These are phyloP conservation scores for Labeo rohita DNA, from an alignment of 2,113 vertebrate species.

Conservation along the genomic window DNA sequence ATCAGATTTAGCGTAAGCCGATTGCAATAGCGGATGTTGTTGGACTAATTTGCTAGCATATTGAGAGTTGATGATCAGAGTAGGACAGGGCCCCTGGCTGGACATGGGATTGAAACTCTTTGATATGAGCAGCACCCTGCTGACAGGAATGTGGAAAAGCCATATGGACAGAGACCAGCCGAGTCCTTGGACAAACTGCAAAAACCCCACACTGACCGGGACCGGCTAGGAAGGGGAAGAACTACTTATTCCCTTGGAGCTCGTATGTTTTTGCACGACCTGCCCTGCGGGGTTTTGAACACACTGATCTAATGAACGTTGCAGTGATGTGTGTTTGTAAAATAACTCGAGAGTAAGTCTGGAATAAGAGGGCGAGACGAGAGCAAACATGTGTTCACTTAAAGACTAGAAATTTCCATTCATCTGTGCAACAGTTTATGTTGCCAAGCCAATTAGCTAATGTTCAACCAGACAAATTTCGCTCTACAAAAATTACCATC, in stretches of 20 bases:
- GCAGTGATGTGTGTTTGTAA: slow-evolving; percentile 32
- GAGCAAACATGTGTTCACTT: slow-evolving; percentile 39
- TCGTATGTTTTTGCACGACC: slow-evolving; percentile 13
- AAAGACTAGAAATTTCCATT: slow-evolving; percentile 23
- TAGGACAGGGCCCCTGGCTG: slow-evolving; percentile 53
- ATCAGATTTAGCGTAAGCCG: slow-evolving; percentile 74
- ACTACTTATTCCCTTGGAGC: slow-evolving; percentile 33
- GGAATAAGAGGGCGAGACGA: neutral
- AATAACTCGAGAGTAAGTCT: slow-evolving; percentile 27
- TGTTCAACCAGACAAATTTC: slow-evolving; percentile 28
- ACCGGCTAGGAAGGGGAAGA: slow-evolving; percentile 27
- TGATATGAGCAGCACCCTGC: slow-evolving; percentile 64
- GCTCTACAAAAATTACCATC: slow-evolving; percentile 25
- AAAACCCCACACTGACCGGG: slow-evolving; percentile 36
- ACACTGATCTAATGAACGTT: slow-evolving; percentile 24
- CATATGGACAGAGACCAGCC: slow-evolving; percentile 69
- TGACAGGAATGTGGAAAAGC: slow-evolving; percentile 66
- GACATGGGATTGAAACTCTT: slow-evolving; percentile 56
- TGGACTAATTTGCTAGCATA: slow-evolving; percentile 65
- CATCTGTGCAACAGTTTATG: slow-evolving; percentile 25
- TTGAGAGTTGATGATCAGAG: slow-evolving; percentile 55
- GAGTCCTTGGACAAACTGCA: slow-evolving; percentile 46
- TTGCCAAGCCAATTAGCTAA: slow-evolving; percentile 43
- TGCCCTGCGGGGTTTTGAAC: slow-evolving; percentile 27
- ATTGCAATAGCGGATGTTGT: slow-evolving; percentile 66